phyloP scores from a whole-genome alignment of 1,140 invertebrate genomes.

The Platyscapa corneri region DNA sequence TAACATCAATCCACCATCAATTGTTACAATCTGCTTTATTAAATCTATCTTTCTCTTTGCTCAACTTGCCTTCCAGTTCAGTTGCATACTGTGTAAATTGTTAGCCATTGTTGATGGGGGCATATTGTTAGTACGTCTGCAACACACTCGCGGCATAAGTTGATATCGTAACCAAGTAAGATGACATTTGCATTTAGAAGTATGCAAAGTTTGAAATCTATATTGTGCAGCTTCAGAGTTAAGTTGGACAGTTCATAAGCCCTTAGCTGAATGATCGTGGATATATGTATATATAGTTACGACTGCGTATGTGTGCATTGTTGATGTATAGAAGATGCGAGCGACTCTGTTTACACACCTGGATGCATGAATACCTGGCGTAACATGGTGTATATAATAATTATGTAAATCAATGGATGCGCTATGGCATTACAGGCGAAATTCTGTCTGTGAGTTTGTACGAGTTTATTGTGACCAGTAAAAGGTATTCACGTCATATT shows the following conservation, averaged over 20 bases:
- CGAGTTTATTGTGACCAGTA: background rate
- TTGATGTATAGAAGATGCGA: background rate
- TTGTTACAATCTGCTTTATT: background rate
- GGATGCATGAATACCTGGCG: constrained; percentile 17
- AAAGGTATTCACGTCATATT: background rate
- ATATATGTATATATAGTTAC: background rate
- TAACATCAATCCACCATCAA: background rate
- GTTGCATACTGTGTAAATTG: background rate
- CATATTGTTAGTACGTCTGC: background rate
- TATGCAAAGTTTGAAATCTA: background rate
- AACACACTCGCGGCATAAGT: background rate
- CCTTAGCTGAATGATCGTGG: background rate
- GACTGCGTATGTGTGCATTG: background rate
- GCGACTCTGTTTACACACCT: constrained; percentile 10
- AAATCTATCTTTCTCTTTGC: background rate
- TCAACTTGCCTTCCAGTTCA: background rate
- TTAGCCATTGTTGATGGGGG: background rate
- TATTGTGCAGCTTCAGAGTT: background rate
- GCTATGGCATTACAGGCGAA: background rate
- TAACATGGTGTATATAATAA: constrained; percentile 33
- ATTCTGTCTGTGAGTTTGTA: background rate
- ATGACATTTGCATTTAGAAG: background rate
- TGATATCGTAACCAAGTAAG: background rate
- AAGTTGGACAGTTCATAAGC: background rate
- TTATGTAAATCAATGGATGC: constrained; percentile 43